Conservation (phyloP, 2,797 vertebrate species). For the Pseudochromis fuscus region DNA sequence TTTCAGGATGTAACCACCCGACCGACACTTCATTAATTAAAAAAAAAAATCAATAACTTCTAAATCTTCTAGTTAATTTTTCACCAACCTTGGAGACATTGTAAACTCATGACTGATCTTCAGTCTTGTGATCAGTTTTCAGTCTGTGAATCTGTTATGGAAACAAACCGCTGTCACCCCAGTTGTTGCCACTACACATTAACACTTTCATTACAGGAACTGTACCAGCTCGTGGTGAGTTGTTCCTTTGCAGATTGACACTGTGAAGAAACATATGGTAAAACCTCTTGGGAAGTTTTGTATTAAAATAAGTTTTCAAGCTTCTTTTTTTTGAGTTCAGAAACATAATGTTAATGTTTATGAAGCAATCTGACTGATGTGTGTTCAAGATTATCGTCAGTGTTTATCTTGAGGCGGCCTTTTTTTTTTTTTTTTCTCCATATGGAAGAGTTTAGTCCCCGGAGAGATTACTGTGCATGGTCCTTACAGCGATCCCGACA, state of each 20-base stretch:
- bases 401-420: conserved; percentile 4
- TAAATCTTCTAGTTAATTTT: no score
- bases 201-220: no score
- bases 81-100: no score
- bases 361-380: conserved; percentile 17
- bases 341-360: conserved; percentile 1
- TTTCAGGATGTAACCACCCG: no score
- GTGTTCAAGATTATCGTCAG: conserved; percentile 28
- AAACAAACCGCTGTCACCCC: no score
- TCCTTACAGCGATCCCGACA: conserved; percentile 52
- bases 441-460: conserved; percentile 45
- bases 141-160: no score
- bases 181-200: no score
- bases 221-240: neutral
- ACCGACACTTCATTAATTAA: no score
- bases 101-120: no score
- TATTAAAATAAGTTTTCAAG: neutral
- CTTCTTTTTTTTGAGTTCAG: neutral
- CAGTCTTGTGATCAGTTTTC: no score
- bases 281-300: neutral
- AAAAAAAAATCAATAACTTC: no score
- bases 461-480: conserved; percentile 41
- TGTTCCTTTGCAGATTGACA: neutral
- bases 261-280: neutral
- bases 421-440: conserved; percentile 24